Evolutionary conservation across 2,888 invertebrate genomes (phyloP), one percentile per base, ranked within the genome.

Genomic region (Parnassius orleans): DNA sequence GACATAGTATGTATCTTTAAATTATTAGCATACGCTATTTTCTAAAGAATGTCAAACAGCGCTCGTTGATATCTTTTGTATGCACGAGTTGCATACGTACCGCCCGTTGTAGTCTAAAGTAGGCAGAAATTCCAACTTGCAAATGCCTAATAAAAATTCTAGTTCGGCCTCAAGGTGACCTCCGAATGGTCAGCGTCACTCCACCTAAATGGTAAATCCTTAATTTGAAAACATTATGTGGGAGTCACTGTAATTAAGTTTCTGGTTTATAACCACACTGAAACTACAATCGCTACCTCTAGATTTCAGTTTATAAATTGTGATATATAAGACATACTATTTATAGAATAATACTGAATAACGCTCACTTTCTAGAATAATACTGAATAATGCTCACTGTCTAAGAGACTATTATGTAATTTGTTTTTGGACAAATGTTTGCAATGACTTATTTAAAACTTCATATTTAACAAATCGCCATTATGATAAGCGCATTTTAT

Each of bases 31-130:
- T 53, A 42, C 41, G 41, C 33, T 53, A 11, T 57, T 66, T 65
- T 68, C 58, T 56, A 61, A 60, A 61, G 62, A 61, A 61, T 67
- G 68, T 70, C 57, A 64, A 62, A 48, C 58, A 47, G 43, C 58
- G 70, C 77, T 67, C 88, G 90, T 90, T 87, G 82, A 87, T 74
- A 77, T 90, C 87, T 88, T 87, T 88, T 84, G 78, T 83, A 84
- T 73, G 81, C 73, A 61, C 62, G 58, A 55, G 54, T 57, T 63
- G 47, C 58, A 55, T 59, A 56, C 41, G 43, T 56, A 65, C 51
- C 10, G 44, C 43, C 9, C 52, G 62, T 54, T 60, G 55, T 60
- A 53, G 62, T 63, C 59, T 61, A 64, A 65, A 60, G 66, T 63
- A 50, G 51, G 55, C 53, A 55, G 61, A 63, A 60, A 63, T 63